Evolutionary conservation across 2,888 invertebrate species (phyloP).

Genomic region (Ethmia dodecea): DNA sequence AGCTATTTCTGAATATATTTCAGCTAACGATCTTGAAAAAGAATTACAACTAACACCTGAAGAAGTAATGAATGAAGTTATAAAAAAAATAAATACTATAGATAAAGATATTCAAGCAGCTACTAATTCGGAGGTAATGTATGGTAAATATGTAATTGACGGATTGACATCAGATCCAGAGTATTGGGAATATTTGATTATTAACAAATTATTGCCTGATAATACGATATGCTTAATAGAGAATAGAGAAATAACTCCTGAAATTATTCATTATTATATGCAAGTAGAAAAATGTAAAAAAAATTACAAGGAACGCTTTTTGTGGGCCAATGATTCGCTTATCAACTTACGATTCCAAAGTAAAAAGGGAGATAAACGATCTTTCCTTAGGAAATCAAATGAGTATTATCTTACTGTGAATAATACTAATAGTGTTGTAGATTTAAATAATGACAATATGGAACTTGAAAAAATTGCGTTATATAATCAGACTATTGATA

Average conservation of each 20-base stretch:
- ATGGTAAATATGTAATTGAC: constrained; percentile 80
- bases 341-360: constrained; percentile 39
- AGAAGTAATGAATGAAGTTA: constrained; percentile 59
- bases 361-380: too few species aligned
- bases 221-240: constrained; percentile 75
- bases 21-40: constrained; percentile 53
- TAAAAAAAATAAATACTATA: constrained; percentile 41
- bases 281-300: constrained; percentile 42
- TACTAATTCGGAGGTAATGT: constrained; percentile 33
- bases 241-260: constrained; percentile 55
- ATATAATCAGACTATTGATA: constrained; percentile 44
- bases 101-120: constrained; percentile 43
- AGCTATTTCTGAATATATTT: constrained; percentile 50
- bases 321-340: constrained; percentile 44
- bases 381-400: too few species aligned
- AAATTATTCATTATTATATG: constrained; percentile 46
- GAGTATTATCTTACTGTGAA: too few species aligned
- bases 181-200: constrained; percentile 60
- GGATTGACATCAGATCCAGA: constrained; percentile 71
- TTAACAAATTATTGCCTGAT: constrained; percentile 68
- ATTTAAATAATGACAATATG: constrained; percentile 2
- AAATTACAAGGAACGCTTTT: constrained; percentile 41
- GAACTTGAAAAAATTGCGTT: constrained; percentile 7
- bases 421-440: too few species aligned
- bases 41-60: constrained; percentile 55